Evolutionary conservation across 2,888 invertebrate genomes (phyloP).

Genomic region (Drosophila neoperkinsi): DNA sequence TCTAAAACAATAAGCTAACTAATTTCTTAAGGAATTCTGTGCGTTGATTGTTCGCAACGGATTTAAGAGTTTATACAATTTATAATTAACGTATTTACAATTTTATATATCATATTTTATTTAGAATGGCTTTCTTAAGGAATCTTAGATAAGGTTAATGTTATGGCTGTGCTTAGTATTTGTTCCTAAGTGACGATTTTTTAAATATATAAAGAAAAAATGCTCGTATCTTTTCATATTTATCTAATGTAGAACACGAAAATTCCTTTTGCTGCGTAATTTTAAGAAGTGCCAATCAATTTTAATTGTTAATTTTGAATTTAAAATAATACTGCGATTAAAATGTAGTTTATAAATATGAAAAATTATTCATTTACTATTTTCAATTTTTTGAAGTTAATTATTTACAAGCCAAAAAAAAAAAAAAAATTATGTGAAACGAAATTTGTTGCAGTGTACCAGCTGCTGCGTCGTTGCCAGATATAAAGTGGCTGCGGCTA

Average conservation of each 20-base stretch:
- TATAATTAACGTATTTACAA: neutral
- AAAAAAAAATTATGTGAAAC: neutral
- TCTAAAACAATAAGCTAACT: neutral
- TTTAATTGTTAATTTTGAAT: neutral
- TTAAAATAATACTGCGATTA: neutral
- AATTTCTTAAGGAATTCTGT: neutral
- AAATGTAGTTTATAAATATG: neutral
- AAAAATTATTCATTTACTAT: neutral
- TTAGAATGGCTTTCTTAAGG: neutral
- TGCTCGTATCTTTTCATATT: no score
- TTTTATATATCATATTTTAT: neutral
- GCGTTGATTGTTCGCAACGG: no score
- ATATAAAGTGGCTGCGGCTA: conserved; percentile 76
- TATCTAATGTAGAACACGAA: no score
- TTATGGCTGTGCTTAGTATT: no score
- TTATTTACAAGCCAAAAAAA: neutral
- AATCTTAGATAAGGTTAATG: rapidly evolving
- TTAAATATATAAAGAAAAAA: no score
- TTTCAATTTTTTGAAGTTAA: neutral
- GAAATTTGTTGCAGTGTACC: neutral
- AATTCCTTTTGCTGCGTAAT: no score
- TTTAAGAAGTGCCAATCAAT: neutral
- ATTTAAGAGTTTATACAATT: neutral
- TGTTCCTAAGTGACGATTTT: neutral
- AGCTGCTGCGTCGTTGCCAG: conserved; percentile 51